These are phyloP conservation scores for Leptinotarsa juncta DNA, from an alignment of 2,888 invertebrate genomes.

Conservation along the genomic window DNA sequence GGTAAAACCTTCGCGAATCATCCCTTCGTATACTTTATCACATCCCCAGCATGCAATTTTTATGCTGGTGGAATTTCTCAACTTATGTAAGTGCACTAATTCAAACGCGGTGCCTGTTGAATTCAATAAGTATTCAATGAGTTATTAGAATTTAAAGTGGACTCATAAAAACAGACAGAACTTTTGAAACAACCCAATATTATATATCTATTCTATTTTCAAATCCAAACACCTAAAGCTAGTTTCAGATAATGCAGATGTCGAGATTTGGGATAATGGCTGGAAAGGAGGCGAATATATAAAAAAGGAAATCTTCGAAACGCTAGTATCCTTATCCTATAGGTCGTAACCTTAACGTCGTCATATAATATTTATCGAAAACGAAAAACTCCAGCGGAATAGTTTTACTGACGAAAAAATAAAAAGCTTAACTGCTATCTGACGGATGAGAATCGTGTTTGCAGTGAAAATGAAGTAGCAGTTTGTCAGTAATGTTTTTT, in stretches of 20 bases:
- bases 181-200: too few relatives aligned
- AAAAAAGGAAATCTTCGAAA: neutral
- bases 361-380: neutral
- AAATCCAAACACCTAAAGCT: neutral
- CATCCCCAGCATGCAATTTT: too few relatives aligned
- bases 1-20: too few relatives aligned
- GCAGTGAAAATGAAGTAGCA: too few relatives aligned
- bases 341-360: constrained; percentile 3
- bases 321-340: neutral
- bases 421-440: neutral
- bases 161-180: too few relatives aligned
- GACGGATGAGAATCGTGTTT: neutral
- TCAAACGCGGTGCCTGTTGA: too few relatives aligned
- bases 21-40: too few relatives aligned
- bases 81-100: too few relatives aligned
- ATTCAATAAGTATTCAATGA: too few relatives aligned
- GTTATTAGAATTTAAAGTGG: too few relatives aligned
- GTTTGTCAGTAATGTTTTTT: too few relatives aligned
- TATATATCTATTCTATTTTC: neutral
- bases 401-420: neutral
- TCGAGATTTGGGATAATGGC: neutral
- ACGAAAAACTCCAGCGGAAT: neutral
- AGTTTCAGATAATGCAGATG: neutral
- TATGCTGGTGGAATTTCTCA: too few relatives aligned
- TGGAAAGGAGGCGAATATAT: neutral